These are phyloP conservation scores for Cylindroiulus punctatus DNA, from an alignment of 2,888 invertebrate genomes.

Conservation along the genomic window DNA sequence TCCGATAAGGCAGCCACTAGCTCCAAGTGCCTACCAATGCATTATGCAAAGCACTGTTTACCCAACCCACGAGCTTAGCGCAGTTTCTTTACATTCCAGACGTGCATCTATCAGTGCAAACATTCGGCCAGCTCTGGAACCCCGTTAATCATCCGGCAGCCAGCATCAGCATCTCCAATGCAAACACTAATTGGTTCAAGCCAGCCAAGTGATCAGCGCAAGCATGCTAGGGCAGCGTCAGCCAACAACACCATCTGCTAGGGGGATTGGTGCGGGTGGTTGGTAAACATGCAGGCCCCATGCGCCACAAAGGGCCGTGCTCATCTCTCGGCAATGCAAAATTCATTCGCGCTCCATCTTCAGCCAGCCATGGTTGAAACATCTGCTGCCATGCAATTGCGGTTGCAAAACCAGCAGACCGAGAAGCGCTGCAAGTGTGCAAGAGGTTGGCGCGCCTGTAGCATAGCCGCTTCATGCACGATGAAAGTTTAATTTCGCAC, in stretches of 20 bases:
- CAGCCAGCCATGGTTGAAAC: not conserved
- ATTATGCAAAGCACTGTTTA: not conserved
- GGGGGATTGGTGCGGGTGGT: not conserved
- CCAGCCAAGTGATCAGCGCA: not conserved
- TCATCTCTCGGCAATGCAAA: not conserved
- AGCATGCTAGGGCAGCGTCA: not conserved
- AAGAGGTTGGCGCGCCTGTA: not conserved
- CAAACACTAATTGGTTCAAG: not conserved
- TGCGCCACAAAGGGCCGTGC: not conserved
- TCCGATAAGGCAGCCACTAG: not conserved
- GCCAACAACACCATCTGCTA: not conserved
- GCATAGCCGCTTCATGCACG: not conserved
- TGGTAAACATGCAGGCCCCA: not conserved
- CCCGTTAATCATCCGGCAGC: not conserved
- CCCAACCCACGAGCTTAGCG: not conserved
- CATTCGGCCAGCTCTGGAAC: not conserved
- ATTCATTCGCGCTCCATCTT: not conserved
- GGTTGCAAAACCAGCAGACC: not conserved
- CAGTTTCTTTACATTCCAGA: not conserved
- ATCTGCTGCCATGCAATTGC: not conserved
- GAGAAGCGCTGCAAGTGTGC: not conserved
- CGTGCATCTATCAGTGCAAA: not conserved
- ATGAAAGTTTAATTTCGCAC: not conserved
- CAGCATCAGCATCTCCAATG: not conserved
- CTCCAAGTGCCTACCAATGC: not conserved